A percentile compares a stretch with the other conserved stretches of the same genome.
phyloP scores from a whole-genome alignment of 2,113 vertebrate genomes.

The Trogon melanurus region DNA sequence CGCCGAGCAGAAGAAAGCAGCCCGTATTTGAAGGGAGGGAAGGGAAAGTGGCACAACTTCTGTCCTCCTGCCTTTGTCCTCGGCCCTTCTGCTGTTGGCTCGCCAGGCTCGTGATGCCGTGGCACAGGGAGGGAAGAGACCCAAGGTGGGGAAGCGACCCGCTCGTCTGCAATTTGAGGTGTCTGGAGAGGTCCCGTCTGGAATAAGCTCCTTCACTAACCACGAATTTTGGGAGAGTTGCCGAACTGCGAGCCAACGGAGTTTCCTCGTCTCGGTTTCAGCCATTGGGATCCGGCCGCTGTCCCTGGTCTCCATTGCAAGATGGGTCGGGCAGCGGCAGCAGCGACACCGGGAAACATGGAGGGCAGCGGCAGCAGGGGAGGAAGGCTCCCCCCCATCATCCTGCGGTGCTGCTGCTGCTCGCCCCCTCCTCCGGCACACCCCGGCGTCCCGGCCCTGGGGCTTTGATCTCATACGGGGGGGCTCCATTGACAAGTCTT shows the following conservation, averaged over 20 bases:
- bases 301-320: slow-evolving; percentile 83
- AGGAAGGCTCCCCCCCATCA: slow-evolving; percentile 73
- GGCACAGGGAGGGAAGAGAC: neutral
- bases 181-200: neutral
- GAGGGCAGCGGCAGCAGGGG: slow-evolving; percentile 76
- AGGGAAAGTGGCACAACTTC: slow-evolving; percentile 47
- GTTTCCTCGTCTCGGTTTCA: neutral
- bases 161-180: neutral
- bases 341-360: slow-evolving; percentile 75
- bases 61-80: slow-evolving; percentile 57
- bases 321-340: slow-evolving; percentile 79
- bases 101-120: neutral
- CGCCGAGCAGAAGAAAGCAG: slow-evolving; percentile 12
- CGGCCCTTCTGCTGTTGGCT: neutral
- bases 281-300: neutral
- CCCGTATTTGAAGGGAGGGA: neutral
- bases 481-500: slow-evolving; percentile 80
- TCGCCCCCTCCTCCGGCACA: slow-evolving; percentile 68
- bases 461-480: slow-evolving; percentile 86
- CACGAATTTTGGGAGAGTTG: slow-evolving; percentile 17
- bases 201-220: neutral
- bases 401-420: slow-evolving; percentile 71
- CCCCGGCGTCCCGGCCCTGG: slow-evolving; percentile 49
- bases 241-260: neutral
- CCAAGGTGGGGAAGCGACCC: neutral